Evolutionary conservation across 1,140 invertebrate species (phyloP), one percentile per base, ranked within the genome.

Genomic region (Drosophila nebulosa): DNA sequence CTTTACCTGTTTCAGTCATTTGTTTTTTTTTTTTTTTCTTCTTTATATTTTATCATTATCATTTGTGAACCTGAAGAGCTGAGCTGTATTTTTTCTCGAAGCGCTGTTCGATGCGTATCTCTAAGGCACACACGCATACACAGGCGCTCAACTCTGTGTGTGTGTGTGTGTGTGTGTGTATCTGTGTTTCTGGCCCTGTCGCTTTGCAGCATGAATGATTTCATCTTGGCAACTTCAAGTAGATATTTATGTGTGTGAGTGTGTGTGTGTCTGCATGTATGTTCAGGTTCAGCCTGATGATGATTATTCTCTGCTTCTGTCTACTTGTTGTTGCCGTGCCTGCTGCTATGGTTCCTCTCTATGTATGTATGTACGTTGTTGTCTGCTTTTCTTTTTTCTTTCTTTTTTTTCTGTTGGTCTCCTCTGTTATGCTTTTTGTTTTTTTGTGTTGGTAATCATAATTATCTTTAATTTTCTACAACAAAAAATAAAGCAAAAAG

Each of bases 391-490:
- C 50, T 61, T 53, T 32, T 26, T 32, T 51, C 18, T 62, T 62
- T 58, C 22, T 64, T 56, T 50, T 57, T 1, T 18, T 69, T n/a
- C 26, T 58, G 4, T 32, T 32, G 9, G 30, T 32, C 39, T 42
- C 5, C n/a, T 2, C 36, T 16, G 4, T 16, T 12, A 3, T 32
- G 9, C 3, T 32, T 32, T 10, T 4, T 42, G 2, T 16, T 46
- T 72, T 59, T 35, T 53, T 63, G 57, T 69, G 78, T 51, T 83
- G 79, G 79, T 72, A 83, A 83, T 83, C 79, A 83, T 83, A 83
- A 83, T 83, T 83, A 83, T 83, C 79, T 83, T 84, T 75, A 84
- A 84, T 84, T 83, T 69, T 55, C 62, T 51, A 64, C 60, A 79
- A 53, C 52, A 46, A 62, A 69, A 46, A 42, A 39, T 22, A 68